Base-by-base conservation (phyloP, 23 tunicate genomes). In the Styela plicata region DNA sequence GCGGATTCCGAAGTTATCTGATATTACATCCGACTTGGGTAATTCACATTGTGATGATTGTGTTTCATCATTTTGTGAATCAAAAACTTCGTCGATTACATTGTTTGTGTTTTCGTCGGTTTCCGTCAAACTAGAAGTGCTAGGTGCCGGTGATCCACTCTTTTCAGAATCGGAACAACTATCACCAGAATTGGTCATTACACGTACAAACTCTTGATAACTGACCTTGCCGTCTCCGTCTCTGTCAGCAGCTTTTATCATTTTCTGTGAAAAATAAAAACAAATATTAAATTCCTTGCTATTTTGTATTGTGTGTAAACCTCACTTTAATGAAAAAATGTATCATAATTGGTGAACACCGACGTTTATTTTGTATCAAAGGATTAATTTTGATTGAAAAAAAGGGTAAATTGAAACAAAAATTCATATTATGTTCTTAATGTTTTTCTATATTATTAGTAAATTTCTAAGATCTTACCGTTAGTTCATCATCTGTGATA, bases 191-290 rank as follows among this genome's bases (percentile, higher is more conserved):
- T 1, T 67, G 16, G 63, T 44, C 66, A 76, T 52, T 44, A 76
- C 33, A 2, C 66, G 31, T 16, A 76, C 66, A 57, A 76, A 76
- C 31, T 76, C 81, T 21, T 76, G 63, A 65, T 76, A 76, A 27
- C 81, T 76, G 17, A 76, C 64, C 44, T 53, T 36, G 10, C 81
- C 81, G 30, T 76, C 81, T 53, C 81, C 81, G 65, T 76, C 81
- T 31, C 5, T 25, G 27, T 76, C 81, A 21, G 81, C 81, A 0
- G 31, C 81, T 44, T 53, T 37, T 0, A 76, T 76, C 81, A 76
- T 76, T 67, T 67, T 29, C 71, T 67, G 31, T 25, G 13, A 67
- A 67, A 25, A 67, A 62, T 21, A n/a, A 62, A 0, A 67, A 29
- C 24, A 29, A 25, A 67, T 67, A 44, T 44, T 44, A n/a, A n/a